Base-by-base conservation (phyloP, 2,113 vertebrate genomes). In the Lepidiolamprologus cunningtoni region DNA sequence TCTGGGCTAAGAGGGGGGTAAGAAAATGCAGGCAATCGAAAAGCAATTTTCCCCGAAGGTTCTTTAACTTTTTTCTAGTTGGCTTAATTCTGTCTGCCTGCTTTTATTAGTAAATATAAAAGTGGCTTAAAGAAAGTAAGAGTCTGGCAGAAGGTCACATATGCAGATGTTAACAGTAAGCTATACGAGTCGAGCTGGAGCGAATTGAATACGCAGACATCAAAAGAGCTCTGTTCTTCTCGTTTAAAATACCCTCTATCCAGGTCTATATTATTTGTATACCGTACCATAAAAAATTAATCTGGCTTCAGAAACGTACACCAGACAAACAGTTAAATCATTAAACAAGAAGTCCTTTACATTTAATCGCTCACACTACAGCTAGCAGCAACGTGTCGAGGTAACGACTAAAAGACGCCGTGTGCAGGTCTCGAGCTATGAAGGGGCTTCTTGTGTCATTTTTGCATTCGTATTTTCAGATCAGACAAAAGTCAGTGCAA, bases 251-350 rank as follows among this genome's bases (percentile, higher is more conserved):
- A 86, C 19, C 37, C n/a, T 40, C 80, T n/a, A 63, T 40, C 66
- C 63, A n/a, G 76, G 47, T 88, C 80, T 55, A 84, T 87, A 81
- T 76, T 57, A 73, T 90, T 84, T 85, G 31, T 92, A 73, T 78
- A 10, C 19, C 1, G 58, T 76, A 33, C 28, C 53, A 83, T 82
- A 7, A 87, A 86, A 87, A 85, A 78, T 82, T 23, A 71, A 83
- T 90, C 89, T 91, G 86, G 86, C 81, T 93, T 93, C 35, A 86
- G 33, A 89, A 87, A 92, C 84, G 80, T 76, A 90, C 82, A 93
- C 83, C 89, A 89, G 92, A 91, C 87, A 86, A 91, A 93, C 78
- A 91, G 89, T 82, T 73, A 33, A 26, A 78, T 78, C 42, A 31
- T 50, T 50, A 78, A 50, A 68, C 35, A 73, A 76, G 82, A 73